Evolutionary conservation across 1,140 invertebrate genomes (phyloP).

Genomic region (Brachystomella parvula): DNA sequence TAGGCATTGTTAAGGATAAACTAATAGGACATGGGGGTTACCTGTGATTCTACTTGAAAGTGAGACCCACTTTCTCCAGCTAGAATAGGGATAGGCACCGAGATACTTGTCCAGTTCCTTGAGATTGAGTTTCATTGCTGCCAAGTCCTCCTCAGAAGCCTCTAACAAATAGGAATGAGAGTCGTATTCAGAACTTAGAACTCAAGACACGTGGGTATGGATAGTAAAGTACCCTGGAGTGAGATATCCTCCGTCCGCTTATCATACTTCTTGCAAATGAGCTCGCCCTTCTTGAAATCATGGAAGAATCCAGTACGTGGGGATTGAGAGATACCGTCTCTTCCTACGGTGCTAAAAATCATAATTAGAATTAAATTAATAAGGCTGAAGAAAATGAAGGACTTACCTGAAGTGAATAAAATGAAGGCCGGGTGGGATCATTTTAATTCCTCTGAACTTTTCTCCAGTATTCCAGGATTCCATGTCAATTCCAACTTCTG

Average conservation of each 20-base stretch:
- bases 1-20: not conserved
- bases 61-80: constrained; percentile 74
- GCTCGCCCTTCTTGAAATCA: constrained; percentile 69
- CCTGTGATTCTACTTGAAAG: constrained; percentile 67
- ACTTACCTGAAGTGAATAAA: constrained; percentile 79
- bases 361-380: not conserved
- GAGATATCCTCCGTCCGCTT: constrained; percentile 57
- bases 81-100: constrained; percentile 85
- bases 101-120: constrained; percentile 70
- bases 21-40: constrained; percentile 39
- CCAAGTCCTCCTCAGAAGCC: constrained; percentile 17
- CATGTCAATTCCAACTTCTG: constrained; percentile 94
- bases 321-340: constrained; percentile 49
- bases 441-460: constrained; percentile 92
- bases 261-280: constrained; percentile 83
- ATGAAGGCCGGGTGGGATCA: constrained; percentile 96
- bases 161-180: constrained; percentile 14
- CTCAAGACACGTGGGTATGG: too few species aligned
- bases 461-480: constrained; percentile 86
- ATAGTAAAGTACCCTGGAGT: too few species aligned
- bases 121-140: constrained; percentile 61
- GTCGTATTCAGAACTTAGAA: not conserved
- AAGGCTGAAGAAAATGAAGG: constrained; percentile 1
- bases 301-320: constrained; percentile 84
- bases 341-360: constrained; percentile 49